These are phyloP conservation scores for Apamea crenata DNA, from an alignment of 2,888 invertebrate genomes.

Conservation along the genomic window DNA sequence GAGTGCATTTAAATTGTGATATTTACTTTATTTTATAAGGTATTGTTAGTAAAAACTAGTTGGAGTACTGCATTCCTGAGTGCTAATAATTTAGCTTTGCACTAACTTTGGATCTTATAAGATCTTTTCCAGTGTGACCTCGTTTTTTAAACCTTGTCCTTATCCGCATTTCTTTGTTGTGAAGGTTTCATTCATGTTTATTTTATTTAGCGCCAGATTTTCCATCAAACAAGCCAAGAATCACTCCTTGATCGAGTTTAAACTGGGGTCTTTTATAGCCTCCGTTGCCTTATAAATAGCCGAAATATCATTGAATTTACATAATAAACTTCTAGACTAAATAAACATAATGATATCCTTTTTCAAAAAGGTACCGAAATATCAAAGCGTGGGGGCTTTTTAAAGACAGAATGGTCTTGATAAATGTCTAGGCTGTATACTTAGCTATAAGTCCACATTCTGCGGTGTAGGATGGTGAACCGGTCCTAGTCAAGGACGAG, in stretches of 20 bases:
- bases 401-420: constrained; percentile 34
- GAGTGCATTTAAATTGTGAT: neutral
- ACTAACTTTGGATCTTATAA: neutral
- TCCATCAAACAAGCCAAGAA: constrained; percentile 2
- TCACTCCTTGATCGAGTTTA: neutral
- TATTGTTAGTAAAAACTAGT: neutral
- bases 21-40: neutral
- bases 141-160: neutral
- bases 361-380: constrained; percentile 30
- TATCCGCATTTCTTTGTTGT: neutral
- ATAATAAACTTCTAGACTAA: constrained; percentile 30
- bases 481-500: constrained; percentile 67
- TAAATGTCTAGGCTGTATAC: constrained; percentile 52
- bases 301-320: constrained; percentile 31
- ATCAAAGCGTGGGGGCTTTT: constrained; percentile 47
- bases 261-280: constrained; percentile 8
- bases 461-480: constrained; percentile 60
- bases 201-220: neutral
- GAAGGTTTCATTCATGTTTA: neutral
- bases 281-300: neutral
- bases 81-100: neutral
- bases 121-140: neutral
- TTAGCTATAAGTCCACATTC: constrained; percentile 44
- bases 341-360: constrained; percentile 15
- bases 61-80: neutral